Evolutionary conservation across 2,797 vertebrate species (phyloP).

Genomic region (Ptychobarbus kaznakovi): DNA sequence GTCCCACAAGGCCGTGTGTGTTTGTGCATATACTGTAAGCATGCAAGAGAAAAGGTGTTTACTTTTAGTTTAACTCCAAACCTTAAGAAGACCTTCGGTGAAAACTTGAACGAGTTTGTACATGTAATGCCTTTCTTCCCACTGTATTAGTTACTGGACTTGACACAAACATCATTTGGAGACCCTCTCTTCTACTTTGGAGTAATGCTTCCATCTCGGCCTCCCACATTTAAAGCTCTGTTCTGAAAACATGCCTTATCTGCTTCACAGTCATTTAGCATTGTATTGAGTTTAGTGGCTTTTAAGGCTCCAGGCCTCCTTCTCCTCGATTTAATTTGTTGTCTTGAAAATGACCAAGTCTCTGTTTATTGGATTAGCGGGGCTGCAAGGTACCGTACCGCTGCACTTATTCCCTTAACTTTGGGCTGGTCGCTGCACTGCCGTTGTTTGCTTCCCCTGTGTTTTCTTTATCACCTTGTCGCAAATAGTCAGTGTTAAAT

Average conservation of each 20-base stretch:
- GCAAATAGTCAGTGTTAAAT: slow-evolving; percentile 40
- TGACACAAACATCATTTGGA: slow-evolving; percentile 24
- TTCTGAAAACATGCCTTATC: slow-evolving; percentile 44
- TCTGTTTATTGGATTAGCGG: slow-evolving; percentile 57
- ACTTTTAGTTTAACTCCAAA: not conserved
- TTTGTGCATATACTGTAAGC: not conserved
- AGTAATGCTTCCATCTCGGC: slow-evolving; percentile 8
- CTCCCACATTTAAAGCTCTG: slow-evolving; percentile 31
- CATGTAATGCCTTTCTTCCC: not conserved
- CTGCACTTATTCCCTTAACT: slow-evolving; percentile 39
- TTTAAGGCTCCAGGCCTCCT: slow-evolving; percentile 58
- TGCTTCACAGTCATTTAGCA: slow-evolving; percentile 42
- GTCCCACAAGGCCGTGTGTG: not conserved
- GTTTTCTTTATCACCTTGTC: slow-evolving; percentile 54
- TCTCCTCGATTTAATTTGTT: slow-evolving; percentile 62
- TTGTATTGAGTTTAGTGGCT: slow-evolving; percentile 60
- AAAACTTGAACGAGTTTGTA: not conserved
- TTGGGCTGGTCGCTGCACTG: slow-evolving; percentile 22
- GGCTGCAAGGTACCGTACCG: slow-evolving; percentile 27
- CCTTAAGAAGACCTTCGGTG: not conserved
- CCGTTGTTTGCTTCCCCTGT: slow-evolving; percentile 33
- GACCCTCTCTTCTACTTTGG: slow-evolving; percentile 27
- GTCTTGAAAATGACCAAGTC: slow-evolving; percentile 64
- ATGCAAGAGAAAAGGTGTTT: not conserved
- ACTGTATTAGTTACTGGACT: slow-evolving; percentile 18